Percentiles rank a stretch among this genome's conserved stretches.
Evolutionary conservation across 2,113 vertebrate genomes (phyloP).

Genomic region (Poecile atricapillus): DNA sequence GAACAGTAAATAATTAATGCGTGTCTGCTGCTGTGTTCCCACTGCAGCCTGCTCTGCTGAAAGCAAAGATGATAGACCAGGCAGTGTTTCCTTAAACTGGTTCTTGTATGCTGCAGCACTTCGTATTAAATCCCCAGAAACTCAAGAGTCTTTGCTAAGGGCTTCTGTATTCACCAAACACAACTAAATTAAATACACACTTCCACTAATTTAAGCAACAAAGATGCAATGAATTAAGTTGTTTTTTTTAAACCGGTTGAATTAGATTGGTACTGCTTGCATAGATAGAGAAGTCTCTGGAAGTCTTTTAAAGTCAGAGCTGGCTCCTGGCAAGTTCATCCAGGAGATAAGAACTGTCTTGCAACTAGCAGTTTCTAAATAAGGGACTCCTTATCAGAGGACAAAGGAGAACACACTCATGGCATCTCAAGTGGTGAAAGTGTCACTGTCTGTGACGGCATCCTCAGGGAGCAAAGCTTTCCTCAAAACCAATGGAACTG

Average conservation of each 20-base stretch:
- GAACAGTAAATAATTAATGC: not conserved
- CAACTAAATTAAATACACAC: not conserved
- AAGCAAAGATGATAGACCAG: not conserved
- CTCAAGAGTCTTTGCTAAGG: not conserved
- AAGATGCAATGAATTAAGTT: not conserved
- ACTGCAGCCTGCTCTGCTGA: not conserved
- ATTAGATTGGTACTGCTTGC: not conserved
- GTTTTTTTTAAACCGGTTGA: not conserved
- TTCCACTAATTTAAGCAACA: not conserved
- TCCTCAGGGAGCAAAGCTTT: not conserved
- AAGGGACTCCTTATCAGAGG: not conserved
- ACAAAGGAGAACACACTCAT: not conserved
- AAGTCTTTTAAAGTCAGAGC: slow-evolving; percentile 9
- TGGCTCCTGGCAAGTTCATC: slow-evolving; percentile 3
- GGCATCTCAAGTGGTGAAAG: not conserved
- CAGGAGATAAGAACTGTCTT: not conserved
- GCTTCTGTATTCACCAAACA: not conserved
- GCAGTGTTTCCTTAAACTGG: not conserved
- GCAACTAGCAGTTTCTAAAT: slow-evolving; percentile 24
- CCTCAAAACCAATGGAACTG: not conserved
- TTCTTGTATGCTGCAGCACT: not conserved
- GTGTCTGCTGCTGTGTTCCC: not conserved
- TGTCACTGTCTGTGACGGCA: not conserved
- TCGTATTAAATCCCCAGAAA: not conserved
- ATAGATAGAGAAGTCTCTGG: not conserved